phyloP scores from a whole-genome alignment of 2,113 vertebrate genomes.

The Orcinus orca region DNA sequence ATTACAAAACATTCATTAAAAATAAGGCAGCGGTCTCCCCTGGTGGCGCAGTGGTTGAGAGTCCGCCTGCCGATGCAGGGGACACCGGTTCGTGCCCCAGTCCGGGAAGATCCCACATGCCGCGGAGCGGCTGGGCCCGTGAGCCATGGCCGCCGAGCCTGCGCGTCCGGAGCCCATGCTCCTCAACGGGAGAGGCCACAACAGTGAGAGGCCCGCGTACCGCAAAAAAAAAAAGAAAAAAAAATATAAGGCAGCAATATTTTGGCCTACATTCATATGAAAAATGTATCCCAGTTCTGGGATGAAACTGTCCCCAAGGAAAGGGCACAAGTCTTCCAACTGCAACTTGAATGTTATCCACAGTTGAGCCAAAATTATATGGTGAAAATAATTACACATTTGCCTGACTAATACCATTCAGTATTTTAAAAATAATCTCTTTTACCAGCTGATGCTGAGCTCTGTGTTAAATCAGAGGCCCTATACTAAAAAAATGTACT shows the following conservation, averaged over 20 bases:
- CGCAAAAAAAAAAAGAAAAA: too few relatives aligned
- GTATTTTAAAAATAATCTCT: slow-evolving; percentile 31
- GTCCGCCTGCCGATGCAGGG: too few relatives aligned
- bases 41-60: too few relatives aligned
- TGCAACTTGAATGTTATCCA: background rate
- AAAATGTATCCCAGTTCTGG: background rate
- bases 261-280: background rate
- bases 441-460: slow-evolving; percentile 24
- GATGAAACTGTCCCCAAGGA: background rate
- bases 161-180: too few relatives aligned
- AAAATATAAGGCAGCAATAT: background rate
- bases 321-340: background rate
- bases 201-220: too few relatives aligned
- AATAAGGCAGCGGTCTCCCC: background rate
- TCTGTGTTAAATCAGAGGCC: slow-evolving; percentile 60
- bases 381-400: slow-evolving; percentile 21
- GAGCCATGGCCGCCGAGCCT: too few relatives aligned
- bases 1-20: background rate
- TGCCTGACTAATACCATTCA: background rate
- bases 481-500: slow-evolving; percentile 40
- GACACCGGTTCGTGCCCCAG: accelerated
- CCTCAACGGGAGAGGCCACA: too few relatives aligned
- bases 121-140: too few relatives aligned
- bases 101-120: too few relatives aligned
- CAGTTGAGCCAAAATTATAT: background rate